Evolutionary conservation across 53 echinoderm and acorn worm species (phyloP).

Genomic region (Hippasteria phrygiana): DNA sequence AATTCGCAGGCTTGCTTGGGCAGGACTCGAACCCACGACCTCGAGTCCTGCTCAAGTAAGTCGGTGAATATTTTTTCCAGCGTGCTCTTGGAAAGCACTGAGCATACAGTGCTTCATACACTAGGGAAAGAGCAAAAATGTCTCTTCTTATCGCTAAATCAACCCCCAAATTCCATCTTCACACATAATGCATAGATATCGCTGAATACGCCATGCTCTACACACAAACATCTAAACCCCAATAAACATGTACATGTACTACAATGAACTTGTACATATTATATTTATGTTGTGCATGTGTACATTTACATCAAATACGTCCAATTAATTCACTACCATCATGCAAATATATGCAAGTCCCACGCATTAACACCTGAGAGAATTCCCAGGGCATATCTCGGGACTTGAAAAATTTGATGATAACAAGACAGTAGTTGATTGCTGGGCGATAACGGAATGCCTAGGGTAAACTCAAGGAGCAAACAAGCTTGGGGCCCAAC

Average conservation of each 20-base stretch:
- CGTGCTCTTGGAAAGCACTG: no score
- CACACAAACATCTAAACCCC: not conserved
- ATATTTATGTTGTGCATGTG: not conserved
- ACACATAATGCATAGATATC: no score
- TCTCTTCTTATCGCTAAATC: no score
- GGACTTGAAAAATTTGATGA: not conserved
- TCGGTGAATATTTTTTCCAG: no score
- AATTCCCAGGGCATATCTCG: not conserved
- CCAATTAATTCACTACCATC: not conserved
- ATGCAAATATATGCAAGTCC: not conserved
- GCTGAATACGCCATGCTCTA: not conserved
- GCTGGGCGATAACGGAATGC: not conserved
- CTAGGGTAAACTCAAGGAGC: not conserved
- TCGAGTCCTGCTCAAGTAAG: no score
- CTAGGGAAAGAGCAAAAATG: no score
- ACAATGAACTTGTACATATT: not conserved
- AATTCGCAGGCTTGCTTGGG: no score
- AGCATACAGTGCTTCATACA: no score
- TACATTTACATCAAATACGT: no score
- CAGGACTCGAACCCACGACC: no score
- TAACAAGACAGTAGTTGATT: not conserved
- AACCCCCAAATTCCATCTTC: no score
- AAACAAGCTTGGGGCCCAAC: not conserved
- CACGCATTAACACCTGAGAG: not conserved
- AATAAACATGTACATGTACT: not conserved